A percentile compares a stretch with the other conserved stretches of the same genome.
These are phyloP conservation scores for Ammodytes marinus DNA, from an alignment of 2,113 vertebrate species.

Conservation along the genomic window DNA sequence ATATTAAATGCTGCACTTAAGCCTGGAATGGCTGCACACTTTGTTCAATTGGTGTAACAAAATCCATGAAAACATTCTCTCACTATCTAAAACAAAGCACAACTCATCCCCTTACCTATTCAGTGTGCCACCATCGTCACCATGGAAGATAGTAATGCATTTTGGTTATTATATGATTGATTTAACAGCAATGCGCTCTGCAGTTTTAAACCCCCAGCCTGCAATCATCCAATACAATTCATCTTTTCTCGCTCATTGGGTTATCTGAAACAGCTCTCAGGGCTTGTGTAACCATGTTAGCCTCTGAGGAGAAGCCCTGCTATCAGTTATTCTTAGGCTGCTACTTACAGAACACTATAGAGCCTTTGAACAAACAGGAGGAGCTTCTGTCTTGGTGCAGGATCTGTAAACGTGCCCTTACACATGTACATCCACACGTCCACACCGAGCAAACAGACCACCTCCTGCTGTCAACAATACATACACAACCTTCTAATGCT, in stretches of 20 bases:
- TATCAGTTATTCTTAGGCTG: slow-evolving; percentile 25
- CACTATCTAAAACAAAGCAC: background rate
- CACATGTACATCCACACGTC: slow-evolving; percentile 30
- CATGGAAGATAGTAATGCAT: slow-evolving; percentile 31
- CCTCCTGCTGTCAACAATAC: slow-evolving; percentile 46
- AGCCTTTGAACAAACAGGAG: slow-evolving; percentile 46
- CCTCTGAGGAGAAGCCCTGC: slow-evolving; percentile 63
- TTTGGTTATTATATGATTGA: slow-evolving; percentile 35
- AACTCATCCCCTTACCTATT: slow-evolving; percentile 17
- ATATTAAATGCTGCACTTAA: background rate
- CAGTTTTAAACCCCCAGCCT: slow-evolving; percentile 46
- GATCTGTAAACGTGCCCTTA: slow-evolving; percentile 55
- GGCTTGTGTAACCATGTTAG: slow-evolving; percentile 67
- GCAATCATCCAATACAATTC: slow-evolving; percentile 52
- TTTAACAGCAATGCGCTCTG: slow-evolving; percentile 52
- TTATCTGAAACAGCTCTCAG: slow-evolving; percentile 65
- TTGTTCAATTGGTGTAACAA: background rate
- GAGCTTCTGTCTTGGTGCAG: slow-evolving; percentile 34
- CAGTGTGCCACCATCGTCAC: slow-evolving; percentile 1
- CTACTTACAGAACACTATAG: slow-evolving; percentile 2
- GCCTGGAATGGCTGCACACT: background rate
- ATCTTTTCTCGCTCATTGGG: slow-evolving; percentile 63
- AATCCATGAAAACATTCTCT: slow-evolving; percentile 26
- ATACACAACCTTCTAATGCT: background rate
- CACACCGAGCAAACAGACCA: slow-evolving; percentile 36